Base-by-base conservation (phyloP, 2,113 vertebrate species). In the Phrynosoma blainvillii region DNA sequence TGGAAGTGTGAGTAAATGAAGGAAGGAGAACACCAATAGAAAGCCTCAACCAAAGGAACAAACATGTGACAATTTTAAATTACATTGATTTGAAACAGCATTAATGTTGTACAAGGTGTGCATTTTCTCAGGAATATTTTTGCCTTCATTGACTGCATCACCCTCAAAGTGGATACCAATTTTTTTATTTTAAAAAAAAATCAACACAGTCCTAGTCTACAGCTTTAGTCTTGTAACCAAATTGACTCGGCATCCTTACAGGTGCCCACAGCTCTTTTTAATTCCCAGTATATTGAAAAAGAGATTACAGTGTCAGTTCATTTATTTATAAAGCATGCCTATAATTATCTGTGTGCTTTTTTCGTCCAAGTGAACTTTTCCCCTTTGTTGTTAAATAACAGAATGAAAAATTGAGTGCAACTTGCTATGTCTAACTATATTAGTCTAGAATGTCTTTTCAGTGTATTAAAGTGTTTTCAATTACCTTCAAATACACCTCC, bases 401-500 rank as follows among this genome's bases (percentile, higher is more conserved):
- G 78, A 85, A 89, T 86, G 77, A 86, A 62, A 87, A 82, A 79
- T 90, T 52, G 54, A 90, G 66, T 88, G 47, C 20, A 1, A 36
- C 74, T 75, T 92, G 89, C 87, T 80, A 75, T 32, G 1, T 56
- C 91, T 87, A 89, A 88, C 90, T 92, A 79, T 42, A 89, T 90
- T 95, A 88, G 8, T 93, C 90, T 93, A 86, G 89, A 95, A 96
- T 89, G 89, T 92, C 95, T 96, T 96, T 95, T 95, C 91, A 85
- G 90, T 16, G 1, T 92, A 93, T 94, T 95, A 95, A 92, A 86
- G 1, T 95, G 94, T 95, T 97, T 97, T 96, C 96, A 97, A 95
- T 97, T 96, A 96, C 93, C 90, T 94, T 89, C 91, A 95, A 94
- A 96, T 95, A 94, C 74, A 96, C 92, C 96, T 97, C 96, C 89